Base-by-base conservation (phyloP, 2,113 vertebrate genomes). In the Tetraodon nigroviridis region DNA sequence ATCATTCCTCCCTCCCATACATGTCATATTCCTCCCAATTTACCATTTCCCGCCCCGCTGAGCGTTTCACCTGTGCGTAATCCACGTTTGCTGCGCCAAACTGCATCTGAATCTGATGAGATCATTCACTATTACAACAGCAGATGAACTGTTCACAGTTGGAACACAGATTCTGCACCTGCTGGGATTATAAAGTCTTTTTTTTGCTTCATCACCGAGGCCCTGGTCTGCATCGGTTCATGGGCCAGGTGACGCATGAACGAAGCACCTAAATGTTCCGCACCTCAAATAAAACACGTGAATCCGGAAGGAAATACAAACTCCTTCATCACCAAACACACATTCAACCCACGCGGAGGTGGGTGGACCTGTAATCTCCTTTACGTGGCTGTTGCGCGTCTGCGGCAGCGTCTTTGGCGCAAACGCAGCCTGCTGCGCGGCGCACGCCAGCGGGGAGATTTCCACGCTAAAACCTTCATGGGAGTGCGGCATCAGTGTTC, bases 361-460 rank as follows among this genome's bases (percentile, higher is more conserved):
- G 32, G 8, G 32, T 11, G 32, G 32, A 37, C 7, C 32, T 12
- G 12, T 12, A 37, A 37, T 37, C 4, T 37, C 32, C 32, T n/a
- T n/a, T 12, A 12, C 11, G 14, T 24, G 27, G 5, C 51, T 16
- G 37, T 41, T 37, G 60, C 7, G 54, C n/a, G 45, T 46, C 19
- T 58, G 60, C 76, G 61, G 73, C 67, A 69, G 49, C 59, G 51
- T 47, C 64, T 56, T 27, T 27, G 24, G 24, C 24, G 24, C 24
- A 27, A 75, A 53, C 47, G 32, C 12, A 55, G 20, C 40, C 45
- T 61, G 67, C 62, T 68, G 53, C 51, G 49, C 55, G 47, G 40
- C 55, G 20, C 62, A 41, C 18, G n/a, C 55, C 67, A 71, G 63
- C 73, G 18, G 73, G 76, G 63, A 71, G 15, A 46, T 69, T 71